These are phyloP conservation scores for Ibidorhyncha struthersii DNA, from an alignment of 2,113 vertebrate genomes.

Conservation along the genomic window DNA sequence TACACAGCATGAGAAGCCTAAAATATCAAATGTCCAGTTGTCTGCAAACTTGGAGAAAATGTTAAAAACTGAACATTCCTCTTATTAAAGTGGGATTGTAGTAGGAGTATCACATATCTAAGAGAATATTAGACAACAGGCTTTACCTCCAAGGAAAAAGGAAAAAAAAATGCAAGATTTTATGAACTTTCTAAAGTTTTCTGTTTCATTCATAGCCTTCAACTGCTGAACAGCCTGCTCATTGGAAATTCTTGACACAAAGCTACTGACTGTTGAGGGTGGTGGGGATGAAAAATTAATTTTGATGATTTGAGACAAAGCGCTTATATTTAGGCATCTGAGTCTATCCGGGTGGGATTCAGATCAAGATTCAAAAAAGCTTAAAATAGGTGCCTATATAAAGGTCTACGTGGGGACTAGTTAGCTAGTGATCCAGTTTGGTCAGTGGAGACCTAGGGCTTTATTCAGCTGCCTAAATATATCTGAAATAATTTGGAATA, in stretches of 20 bases:
- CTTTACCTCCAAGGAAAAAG: neutral
- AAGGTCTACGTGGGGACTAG: neutral
- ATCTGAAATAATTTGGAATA: neutral
- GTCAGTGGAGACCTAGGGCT: neutral
- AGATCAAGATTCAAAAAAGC: neutral
- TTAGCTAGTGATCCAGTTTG: neutral
- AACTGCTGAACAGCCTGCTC: neutral
- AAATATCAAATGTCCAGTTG: neutral
- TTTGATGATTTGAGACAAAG: neutral
- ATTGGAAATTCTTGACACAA: neutral
- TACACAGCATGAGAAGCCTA: neutral
- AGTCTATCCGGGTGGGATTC: neutral
- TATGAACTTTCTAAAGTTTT: neutral
- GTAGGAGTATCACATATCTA: neutral
- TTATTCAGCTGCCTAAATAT: neutral
- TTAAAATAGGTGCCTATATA: neutral
- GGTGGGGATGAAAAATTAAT: neutral
- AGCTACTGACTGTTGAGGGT: neutral
- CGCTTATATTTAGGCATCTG: neutral
- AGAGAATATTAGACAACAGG: neutral
- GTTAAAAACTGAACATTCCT: neutral
- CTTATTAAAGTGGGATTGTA: neutral
- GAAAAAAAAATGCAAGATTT: neutral
- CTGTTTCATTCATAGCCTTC: neutral
- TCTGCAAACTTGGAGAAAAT: neutral